Percentiles rank a stretch among this genome's conserved stretches.
Conservation (phyloP, 53 echinoderm and acorn worm species). For the Henricia sp. region DNA sequence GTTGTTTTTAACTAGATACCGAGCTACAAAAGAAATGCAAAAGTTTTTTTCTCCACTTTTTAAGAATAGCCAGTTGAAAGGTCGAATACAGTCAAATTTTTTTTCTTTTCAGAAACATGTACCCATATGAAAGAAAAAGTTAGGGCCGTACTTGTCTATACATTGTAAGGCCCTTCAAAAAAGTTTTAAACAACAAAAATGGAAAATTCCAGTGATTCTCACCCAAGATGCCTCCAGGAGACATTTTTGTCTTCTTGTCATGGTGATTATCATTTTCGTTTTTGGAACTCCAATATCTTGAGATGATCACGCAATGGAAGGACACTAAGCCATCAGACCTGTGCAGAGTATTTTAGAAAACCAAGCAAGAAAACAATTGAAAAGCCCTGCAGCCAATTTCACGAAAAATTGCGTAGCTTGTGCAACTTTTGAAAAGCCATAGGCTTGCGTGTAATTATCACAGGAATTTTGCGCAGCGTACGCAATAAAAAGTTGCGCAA, state of each 20-base stretch:
- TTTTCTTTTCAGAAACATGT: no score
- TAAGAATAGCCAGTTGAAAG: no score
- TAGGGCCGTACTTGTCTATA: neutral
- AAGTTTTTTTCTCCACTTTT: no score
- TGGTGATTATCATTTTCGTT: neutral
- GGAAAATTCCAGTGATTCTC: neutral
- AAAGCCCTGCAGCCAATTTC: neutral
- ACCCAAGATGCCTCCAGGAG: neutral
- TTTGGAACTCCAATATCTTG: neutral
- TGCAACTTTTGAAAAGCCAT: neutral
- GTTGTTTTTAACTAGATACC: no score
- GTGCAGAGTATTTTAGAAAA: neutral
- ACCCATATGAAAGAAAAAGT: neutral
- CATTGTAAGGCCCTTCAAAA: neutral
- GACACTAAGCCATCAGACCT: neutral
- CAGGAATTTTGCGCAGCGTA: no score
- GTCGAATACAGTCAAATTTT: no score
- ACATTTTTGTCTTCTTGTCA: constrained; percentile 27
- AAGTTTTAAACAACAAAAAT: no score
- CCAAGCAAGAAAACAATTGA: neutral
- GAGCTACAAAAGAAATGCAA: no score
- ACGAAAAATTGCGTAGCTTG: neutral
- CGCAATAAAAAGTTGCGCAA: no score
- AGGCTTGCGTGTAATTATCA: neutral
- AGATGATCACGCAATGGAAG: constrained; percentile 20